Base-by-base conservation (phyloP, 2,888 invertebrate species). In the Drosophila fungiperda region DNA sequence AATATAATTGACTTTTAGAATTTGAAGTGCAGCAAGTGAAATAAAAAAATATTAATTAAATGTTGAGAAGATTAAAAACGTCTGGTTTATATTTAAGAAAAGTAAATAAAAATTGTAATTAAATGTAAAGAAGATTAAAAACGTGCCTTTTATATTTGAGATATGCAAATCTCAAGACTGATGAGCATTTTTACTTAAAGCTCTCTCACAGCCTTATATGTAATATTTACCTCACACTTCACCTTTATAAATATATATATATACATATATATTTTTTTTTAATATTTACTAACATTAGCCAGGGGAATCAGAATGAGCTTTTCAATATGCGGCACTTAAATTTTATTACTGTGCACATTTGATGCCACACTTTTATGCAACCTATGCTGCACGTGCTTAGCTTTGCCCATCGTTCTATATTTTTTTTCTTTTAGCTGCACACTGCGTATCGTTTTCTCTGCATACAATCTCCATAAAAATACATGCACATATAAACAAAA, bases 391-490 rank as follows among this genome's bases (percentile, higher is more conserved):
- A 78, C 75, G 82, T 71, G 68, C 68, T 63, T 45, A 23, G 23
- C 45, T 23, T 45, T 15, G 23, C 23, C 15, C 45, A 23, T 45
- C 23, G 23, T 45, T 8, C 23, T 23, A 23, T 23, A 15, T 23
- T 8, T 23, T 12, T 2, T 45, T 15, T 20, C 11, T 45, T 23
- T 38, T 17, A 17, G 23, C 45, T 23, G 45, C 45, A 45, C 45
- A 8, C 45, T 23, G 45, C 23, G 26, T 45, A 45, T 45, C 45
- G 45, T 15, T 68, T 78, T 55, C 67, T 71, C 73, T 26, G 65
- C 77, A 78, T 80, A 83, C 78, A 80, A 82, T 83, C 78, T 81
- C 68, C 82, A 83, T 81, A 81, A 81, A 83, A 74, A 80, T 80
- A 76, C 84, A 23, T 45, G 15, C 45, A 23, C 45, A 64, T 73